Conservation (phyloP, 2,888 invertebrate species). For the Metalampra italica region DNA sequence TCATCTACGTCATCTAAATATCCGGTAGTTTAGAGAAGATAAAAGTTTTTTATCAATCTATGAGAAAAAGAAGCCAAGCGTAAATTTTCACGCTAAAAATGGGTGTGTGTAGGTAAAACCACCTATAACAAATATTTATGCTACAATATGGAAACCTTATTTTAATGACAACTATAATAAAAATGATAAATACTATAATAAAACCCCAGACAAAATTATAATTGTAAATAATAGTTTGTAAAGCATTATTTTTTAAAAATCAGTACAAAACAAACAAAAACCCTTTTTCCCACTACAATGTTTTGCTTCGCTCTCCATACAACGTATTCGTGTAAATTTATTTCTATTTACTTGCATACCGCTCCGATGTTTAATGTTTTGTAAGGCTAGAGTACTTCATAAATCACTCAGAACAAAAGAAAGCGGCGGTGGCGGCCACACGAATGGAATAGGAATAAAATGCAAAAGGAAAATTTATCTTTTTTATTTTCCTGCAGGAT, state of each 20-base stretch:
- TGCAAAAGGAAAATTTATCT: constrained; percentile 40
- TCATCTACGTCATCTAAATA: neutral
- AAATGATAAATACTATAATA: no score
- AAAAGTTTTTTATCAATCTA: no score
- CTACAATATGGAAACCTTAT: no score
- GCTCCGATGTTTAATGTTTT: constrained; percentile 48
- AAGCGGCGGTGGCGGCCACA: constrained; percentile 33
- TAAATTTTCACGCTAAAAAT: no score
- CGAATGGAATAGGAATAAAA: constrained; percentile 41
- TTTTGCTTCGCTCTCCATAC: constrained; percentile 3
- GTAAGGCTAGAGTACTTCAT: constrained; percentile 51
- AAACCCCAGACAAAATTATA: no score
- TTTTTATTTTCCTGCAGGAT: constrained; percentile 29
- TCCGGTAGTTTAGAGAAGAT: neutral
- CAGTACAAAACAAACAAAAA: neutral
- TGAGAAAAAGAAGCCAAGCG: no score
- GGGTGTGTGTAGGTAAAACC: no score
- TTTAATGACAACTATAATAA: no score
- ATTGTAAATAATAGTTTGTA: no score
- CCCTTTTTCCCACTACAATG: neutral
- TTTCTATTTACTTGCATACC: constrained; percentile 37
- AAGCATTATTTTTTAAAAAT: no score
- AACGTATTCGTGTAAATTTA: constrained; percentile 20
- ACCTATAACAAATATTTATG: no score
- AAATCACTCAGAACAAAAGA: constrained; percentile 52